phyloP scores from a whole-genome alignment of 2,888 invertebrate species.

The Troglohyphantes excavatus region DNA sequence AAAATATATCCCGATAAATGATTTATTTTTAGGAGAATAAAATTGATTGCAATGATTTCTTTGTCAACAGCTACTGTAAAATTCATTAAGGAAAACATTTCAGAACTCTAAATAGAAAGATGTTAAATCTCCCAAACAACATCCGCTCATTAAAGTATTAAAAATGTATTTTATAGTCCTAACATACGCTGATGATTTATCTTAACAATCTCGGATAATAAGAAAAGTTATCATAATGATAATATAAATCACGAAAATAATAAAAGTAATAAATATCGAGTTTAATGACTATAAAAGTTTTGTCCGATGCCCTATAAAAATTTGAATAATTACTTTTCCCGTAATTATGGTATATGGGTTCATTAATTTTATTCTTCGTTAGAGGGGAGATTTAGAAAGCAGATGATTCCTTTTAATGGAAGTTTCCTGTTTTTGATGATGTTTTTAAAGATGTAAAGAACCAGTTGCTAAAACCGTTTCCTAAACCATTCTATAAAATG shows the following conservation, averaged over 20 bases:
- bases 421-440: not conserved
- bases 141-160: not conserved
- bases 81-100: too few relatives aligned
- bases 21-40: too few relatives aligned
- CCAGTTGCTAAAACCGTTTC: too few relatives aligned
- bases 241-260: not conserved
- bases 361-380: not conserved
- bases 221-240: not conserved
- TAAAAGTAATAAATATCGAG: conserved; percentile 7
- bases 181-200: not conserved
- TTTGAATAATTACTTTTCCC: not conserved
- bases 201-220: not conserved
- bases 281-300: not conserved
- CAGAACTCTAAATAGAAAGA: too few relatives aligned
- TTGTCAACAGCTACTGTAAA: too few relatives aligned
- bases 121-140: not conserved
- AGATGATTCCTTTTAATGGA: not conserved
- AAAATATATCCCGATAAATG: too few relatives aligned
- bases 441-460: not conserved
- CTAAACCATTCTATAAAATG: too few relatives aligned
- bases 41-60: too few relatives aligned
- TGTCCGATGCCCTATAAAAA: not conserved
- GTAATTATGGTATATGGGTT: conserved; percentile 1
- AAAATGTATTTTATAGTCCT: not conserved
- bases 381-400: not conserved